Conservation (phyloP, 2,888 invertebrate species). For the Philonicus albiceps region DNA sequence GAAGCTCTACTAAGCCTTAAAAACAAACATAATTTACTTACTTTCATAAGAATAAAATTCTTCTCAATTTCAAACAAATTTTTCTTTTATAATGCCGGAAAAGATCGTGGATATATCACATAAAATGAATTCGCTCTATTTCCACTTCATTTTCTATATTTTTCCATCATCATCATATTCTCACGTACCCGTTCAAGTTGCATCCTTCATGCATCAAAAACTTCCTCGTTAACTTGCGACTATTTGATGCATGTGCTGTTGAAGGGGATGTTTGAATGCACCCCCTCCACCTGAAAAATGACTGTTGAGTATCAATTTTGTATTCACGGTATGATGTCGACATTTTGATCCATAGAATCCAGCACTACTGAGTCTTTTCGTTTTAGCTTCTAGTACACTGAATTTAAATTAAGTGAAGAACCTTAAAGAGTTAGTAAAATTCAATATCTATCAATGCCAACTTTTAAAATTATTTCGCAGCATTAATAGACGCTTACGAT, state of each 20-base stretch:
- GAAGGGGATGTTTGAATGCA: background rate
- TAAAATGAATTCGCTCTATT: background rate
- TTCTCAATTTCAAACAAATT: background rate
- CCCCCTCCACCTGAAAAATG: background rate
- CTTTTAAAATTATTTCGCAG: too few species aligned
- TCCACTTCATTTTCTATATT: background rate
- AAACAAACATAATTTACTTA: too few species aligned
- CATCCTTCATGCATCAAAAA: background rate
- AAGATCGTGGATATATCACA: background rate
- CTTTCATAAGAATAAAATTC: too few species aligned
- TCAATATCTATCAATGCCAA: background rate
- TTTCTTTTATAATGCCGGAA: background rate
- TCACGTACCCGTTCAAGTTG: background rate
- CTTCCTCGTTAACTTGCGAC: background rate
- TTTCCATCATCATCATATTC: background rate
- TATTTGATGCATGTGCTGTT: background rate
- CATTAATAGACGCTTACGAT: too few species aligned
- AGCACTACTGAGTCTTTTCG: background rate
- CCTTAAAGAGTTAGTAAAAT: background rate
- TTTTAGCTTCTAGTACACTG: background rate
- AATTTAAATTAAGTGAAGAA: background rate
- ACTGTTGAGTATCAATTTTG: background rate
- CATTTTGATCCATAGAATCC: background rate
- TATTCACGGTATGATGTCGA: background rate
- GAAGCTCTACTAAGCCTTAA: too few species aligned